phyloP scores from a whole-genome alignment of 2,888 invertebrate genomes.

The Anticlea derivata region DNA sequence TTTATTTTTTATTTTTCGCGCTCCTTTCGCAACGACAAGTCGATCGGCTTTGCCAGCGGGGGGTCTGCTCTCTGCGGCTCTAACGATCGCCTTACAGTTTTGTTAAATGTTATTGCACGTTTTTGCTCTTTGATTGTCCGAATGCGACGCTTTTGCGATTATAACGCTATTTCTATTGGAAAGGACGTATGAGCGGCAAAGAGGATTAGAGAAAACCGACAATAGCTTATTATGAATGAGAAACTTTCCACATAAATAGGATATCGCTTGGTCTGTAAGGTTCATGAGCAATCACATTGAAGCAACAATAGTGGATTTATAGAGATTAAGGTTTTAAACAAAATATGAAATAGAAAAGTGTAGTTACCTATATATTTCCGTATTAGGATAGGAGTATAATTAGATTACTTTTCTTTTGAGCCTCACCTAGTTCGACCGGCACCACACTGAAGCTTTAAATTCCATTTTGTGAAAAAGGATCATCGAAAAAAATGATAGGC shows the following conservation, averaged over 20 bases:
- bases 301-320: not conserved
- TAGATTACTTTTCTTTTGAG: no score
- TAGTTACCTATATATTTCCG: no score
- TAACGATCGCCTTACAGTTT: constrained; percentile 70
- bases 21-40: constrained; percentile 58
- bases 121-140: constrained; percentile 74
- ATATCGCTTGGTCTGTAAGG: constrained; percentile 31
- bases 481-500: no score
- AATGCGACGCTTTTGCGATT: constrained; percentile 75
- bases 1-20: constrained; percentile 53
- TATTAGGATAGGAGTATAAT: no score
- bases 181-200: constrained; percentile 60
- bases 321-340: no score
- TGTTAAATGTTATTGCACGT: constrained; percentile 62
- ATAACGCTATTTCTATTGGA: constrained; percentile 53
- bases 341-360: no score
- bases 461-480: no score
- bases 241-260: constrained; percentile 35
- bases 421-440: no score
- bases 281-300: constrained; percentile 32
- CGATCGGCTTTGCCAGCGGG: constrained; percentile 77
- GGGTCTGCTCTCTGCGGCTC: constrained; percentile 64
- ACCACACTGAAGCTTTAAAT: no score
- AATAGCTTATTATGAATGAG: constrained; percentile 46
- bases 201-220: constrained; percentile 56